A percentile compares a stretch with the other conserved stretches of the same genome.
Conservation (phyloP, 1,140 invertebrate genomes). For the Brachionus rotundiformis region DNA sequence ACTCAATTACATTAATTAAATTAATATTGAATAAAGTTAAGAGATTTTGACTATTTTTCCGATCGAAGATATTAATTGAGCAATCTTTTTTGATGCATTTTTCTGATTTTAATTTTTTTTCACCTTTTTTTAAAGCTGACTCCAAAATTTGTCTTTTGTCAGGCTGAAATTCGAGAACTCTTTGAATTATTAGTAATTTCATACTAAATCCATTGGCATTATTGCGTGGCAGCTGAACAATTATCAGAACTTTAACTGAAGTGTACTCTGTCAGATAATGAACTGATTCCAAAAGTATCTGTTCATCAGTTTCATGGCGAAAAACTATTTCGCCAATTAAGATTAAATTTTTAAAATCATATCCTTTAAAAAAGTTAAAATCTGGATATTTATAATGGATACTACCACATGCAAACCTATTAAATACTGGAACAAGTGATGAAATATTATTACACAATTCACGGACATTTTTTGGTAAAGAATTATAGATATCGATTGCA, state of each 20-base stretch:
- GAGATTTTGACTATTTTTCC: background rate
- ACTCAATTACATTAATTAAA: background rate
- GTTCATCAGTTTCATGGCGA: background rate
- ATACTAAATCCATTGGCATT: background rate
- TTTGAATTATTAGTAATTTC: background rate
- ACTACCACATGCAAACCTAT: background rate
- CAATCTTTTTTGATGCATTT: background rate
- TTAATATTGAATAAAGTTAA: background rate
- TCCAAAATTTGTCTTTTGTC: background rate
- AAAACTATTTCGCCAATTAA: background rate
- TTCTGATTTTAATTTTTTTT: background rate
- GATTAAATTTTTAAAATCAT: background rate
- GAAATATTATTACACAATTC: background rate
- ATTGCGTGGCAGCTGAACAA: background rate
- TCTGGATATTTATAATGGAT: background rate
- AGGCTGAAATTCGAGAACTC: background rate
- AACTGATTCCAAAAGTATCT: background rate
- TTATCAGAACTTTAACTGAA: background rate
- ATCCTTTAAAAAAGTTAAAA: background rate
- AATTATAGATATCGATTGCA: background rate
- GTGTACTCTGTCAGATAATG: constrained; percentile 5
- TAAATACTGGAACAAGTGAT: background rate
- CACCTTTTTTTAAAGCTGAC: background rate
- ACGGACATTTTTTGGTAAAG: background rate
- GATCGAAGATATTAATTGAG: background rate